These are phyloP conservation scores for Anguilla rostrata DNA, from an alignment of 2,113 vertebrate genomes.

Conservation along the genomic window DNA sequence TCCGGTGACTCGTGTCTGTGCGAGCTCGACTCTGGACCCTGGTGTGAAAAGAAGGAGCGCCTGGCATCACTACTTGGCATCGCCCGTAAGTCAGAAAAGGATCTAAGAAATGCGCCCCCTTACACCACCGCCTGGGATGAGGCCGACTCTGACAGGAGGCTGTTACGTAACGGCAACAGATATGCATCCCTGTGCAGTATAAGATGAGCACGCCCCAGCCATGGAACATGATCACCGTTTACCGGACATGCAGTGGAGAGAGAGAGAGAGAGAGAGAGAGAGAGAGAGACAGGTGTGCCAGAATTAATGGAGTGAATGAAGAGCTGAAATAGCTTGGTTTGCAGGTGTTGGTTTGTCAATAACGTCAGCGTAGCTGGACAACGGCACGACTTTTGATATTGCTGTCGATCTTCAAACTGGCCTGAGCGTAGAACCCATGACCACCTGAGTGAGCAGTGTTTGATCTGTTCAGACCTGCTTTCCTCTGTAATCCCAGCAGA, in stretches of 20 bases:
- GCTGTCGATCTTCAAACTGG: too few species aligned
- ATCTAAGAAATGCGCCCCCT: neutral
- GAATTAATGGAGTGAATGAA: slow-evolving; percentile 1
- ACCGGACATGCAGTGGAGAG: slow-evolving; percentile 26
- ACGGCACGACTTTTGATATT: too few species aligned
- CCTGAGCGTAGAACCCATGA: too few species aligned
- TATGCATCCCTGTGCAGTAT: neutral
- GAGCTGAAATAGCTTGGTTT: neutral
- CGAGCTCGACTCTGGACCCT: too few species aligned
- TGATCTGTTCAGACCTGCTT: neutral
- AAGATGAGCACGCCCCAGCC: neutral
- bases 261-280: slow-evolving; percentile 20
- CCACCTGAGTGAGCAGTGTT: too few species aligned
- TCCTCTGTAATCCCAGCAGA: neutral
- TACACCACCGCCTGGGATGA: too few species aligned
- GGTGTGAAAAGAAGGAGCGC: too few species aligned
- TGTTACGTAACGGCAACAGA: slow-evolving; percentile 19
- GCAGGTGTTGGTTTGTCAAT: neutral
- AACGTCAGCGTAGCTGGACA: neutral
- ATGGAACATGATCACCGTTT: slow-evolving; percentile 30
- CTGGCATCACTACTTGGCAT: too few species aligned
- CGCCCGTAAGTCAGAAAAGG: neutral
- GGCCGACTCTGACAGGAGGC: neutral
- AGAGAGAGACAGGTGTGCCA: neutral
- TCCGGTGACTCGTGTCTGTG: too few species aligned